phyloP scores from a whole-genome alignment of 30 jellyfish, hydroid and myxozoan species.

The Clytia hemisphaerica region DNA sequence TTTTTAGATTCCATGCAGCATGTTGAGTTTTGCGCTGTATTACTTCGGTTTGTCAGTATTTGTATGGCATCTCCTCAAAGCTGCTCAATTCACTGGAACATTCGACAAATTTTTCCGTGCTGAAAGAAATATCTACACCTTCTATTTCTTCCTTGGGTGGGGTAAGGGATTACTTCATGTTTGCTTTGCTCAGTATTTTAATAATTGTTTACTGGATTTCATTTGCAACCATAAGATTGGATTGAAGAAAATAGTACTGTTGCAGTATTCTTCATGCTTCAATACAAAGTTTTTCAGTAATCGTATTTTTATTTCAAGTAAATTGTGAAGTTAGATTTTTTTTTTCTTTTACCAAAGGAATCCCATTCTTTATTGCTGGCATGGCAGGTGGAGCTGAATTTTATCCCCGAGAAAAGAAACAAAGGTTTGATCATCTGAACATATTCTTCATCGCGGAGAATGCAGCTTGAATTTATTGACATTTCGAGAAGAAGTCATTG shows the following conservation, averaged over 20 bases:
- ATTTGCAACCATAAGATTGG: too few species aligned
- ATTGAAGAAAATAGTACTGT: too few species aligned
- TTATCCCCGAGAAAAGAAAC: slow-evolving; percentile 38
- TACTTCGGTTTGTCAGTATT: slow-evolving; percentile 88
- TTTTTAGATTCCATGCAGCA: slow-evolving; percentile 59
- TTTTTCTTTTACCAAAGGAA: slow-evolving; percentile 29
- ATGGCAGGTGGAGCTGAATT: slow-evolving; percentile 92
- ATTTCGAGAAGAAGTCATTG: too few species aligned
- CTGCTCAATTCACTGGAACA: slow-evolving; percentile 96
- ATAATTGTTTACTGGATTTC: too few species aligned
- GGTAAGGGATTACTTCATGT: slow-evolving; percentile 44
- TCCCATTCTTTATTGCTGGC: slow-evolving; percentile 85
- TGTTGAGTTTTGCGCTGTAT: slow-evolving; percentile 71
- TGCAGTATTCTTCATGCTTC: too few species aligned
- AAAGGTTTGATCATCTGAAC: slow-evolving; percentile 37
- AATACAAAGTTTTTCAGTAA: too few species aligned
- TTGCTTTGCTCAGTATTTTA: too few species aligned
- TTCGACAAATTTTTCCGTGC: slow-evolving; percentile 85
- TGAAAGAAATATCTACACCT: slow-evolving; percentile 70
- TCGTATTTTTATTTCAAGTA: neutral
- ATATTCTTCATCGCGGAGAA: too few species aligned
- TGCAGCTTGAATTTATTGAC: too few species aligned
- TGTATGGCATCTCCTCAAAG: slow-evolving; percentile 95
- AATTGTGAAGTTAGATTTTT: neutral
- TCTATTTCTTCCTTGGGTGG: slow-evolving; percentile 94